These are phyloP conservation scores for Shargacucullia verbasci DNA, from an alignment of 2,888 invertebrate species.

Conservation along the genomic window DNA sequence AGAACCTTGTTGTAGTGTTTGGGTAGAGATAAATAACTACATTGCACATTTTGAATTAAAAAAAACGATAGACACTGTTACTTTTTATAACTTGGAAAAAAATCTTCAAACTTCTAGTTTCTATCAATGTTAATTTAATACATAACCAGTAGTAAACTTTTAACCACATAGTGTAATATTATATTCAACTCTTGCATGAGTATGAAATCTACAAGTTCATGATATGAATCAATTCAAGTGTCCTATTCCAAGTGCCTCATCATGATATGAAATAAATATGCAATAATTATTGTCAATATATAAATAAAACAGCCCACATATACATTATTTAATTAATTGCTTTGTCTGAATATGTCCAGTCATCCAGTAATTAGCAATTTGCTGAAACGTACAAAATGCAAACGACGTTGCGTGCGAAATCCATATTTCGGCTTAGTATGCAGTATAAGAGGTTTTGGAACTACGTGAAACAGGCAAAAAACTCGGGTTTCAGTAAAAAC, in stretches of 20 bases:
- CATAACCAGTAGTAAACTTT: conserved; percentile 31
- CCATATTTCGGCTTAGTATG: conserved; percentile 37
- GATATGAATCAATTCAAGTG: too few species aligned
- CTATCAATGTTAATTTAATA: neutral
- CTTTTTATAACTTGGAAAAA: too few species aligned
- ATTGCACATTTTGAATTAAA: neutral
- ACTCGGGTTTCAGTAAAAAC: conserved; percentile 26
- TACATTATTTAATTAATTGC: conserved; percentile 22
- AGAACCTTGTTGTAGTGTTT: too few species aligned
- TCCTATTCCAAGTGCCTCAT: neutral
- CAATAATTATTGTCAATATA: conserved; percentile 16
- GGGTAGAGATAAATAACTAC: neutral
- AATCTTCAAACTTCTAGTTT: neutral
- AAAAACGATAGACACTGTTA: too few species aligned
- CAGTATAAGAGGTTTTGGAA: conserved; percentile 15
- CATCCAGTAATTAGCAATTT: conserved; percentile 45
- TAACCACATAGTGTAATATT: conserved; percentile 1
- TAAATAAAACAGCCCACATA: conserved; percentile 23
- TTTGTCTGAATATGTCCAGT: conserved; percentile 49
- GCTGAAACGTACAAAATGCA: conserved; percentile 33
- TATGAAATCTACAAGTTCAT: too few species aligned
- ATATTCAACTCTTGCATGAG: too few species aligned
- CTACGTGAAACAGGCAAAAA: conserved; percentile 32
- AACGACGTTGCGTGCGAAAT: conserved; percentile 6
- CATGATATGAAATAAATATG: conserved; percentile 13